Evolutionary conservation across 2,797 vertebrate species (phyloP), one percentile per base, ranked within the genome.

Genomic region (Chelidonichthys spinosus): DNA sequence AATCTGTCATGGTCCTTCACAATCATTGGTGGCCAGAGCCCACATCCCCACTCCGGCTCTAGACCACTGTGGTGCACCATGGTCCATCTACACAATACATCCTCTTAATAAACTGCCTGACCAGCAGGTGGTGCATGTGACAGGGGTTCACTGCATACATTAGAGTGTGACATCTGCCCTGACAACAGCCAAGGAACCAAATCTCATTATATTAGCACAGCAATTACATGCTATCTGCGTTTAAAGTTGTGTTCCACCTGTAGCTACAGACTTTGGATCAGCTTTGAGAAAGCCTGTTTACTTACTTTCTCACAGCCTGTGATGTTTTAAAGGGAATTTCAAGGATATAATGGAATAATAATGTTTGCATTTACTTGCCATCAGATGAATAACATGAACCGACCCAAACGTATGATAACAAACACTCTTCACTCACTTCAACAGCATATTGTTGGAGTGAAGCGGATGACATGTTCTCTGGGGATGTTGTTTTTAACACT

Each of bases 41-140:
- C 13, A 0, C 37, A 11, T 33, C n/a, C 7, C 18, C 18, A 36
- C n/a, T 1, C 71, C 18, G 47, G 11, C 32, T 44, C 7, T 25
- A 15, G n/a, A 25, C 25, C 25, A n/a, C n/a, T n/a, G n/a, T 0
- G 9, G 25, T 63, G 18, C 46, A n/a, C 46, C 46, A n/a, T 25
- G 3, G 3, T 32, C 37, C 37, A 11, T 13, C 37, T 43, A 14
- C 32, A 37, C 14, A 65, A 18, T 5, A 63, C 47, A 40, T 7
- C 33, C 10, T 25, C 50, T 67, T 10, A 47, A 53, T 70, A 44
- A 86, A 81, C 60, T 77, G 69, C 85, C 83, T 75, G 10, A 72
- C 90, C 92, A 93, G 84, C 76, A 93, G 92, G 82, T 81, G 92
- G 91, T 84, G 91, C 77, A 82, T 78, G 46, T 84, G 77, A 74